A percentile compares a stretch with the other conserved stretches of the same genome.
Conservation (phyloP, 1,140 invertebrate species). For the Camponotus pennsylvanicus region DNA sequence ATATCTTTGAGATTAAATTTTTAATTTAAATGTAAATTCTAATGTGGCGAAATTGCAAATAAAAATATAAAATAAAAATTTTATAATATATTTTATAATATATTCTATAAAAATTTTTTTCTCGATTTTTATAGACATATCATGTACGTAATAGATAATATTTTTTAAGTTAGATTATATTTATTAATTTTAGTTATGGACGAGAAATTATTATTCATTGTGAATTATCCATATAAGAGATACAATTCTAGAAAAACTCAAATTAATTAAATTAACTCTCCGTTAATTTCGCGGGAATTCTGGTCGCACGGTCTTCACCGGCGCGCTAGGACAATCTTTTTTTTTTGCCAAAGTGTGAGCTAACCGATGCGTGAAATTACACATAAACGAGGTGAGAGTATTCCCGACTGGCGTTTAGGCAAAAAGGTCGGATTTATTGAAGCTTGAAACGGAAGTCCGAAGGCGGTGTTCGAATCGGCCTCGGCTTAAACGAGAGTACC, state of each 20-base stretch:
- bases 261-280: slow-evolving; percentile 13
- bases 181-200: background rate
- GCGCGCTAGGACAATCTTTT: slow-evolving; percentile 3
- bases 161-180: background rate
- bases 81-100: too few species aligned
- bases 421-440: slow-evolving; percentile 62
- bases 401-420: slow-evolving; percentile 60
- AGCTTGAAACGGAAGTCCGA: slow-evolving; percentile 73
- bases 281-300: slow-evolving; percentile 51
- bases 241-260: background rate
- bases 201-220: background rate
- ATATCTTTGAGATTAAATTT: background rate
- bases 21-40: background rate
- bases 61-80: background rate
- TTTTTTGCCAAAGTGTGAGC: slow-evolving; percentile 33
- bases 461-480: slow-evolving; percentile 67
- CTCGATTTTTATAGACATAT: background rate
- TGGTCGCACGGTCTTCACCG: slow-evolving; percentile 35
- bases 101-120: background rate
- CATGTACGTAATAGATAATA: background rate
- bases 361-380: slow-evolving; percentile 55
- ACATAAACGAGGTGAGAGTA: slow-evolving; percentile 77
- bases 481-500: slow-evolving; percentile 66
- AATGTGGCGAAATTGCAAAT: background rate
- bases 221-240: background rate